Base-by-base conservation (phyloP, 2,888 invertebrate genomes). In the Xiphydria camelus region DNA sequence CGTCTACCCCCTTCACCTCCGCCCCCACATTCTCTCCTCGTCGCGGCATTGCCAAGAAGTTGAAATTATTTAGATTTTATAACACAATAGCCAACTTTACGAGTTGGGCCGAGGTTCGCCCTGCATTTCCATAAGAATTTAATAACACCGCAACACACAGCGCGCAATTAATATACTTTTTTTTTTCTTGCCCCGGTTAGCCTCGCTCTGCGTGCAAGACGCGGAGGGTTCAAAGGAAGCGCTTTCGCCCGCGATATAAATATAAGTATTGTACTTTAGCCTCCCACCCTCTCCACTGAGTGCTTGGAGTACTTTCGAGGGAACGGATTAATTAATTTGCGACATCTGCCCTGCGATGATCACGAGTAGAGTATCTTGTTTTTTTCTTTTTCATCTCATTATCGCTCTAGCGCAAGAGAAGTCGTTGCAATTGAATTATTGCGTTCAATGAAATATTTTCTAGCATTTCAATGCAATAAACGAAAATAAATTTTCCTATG, bases 51-150 rank as follows among this genome's bases (percentile, higher is more conserved):
- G 40, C 38, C 36, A 47, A 66, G 59, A 65, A 67, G 66, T 66
- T 64, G 62, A 63, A 71, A 74, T 72, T 73, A 73, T 74, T 74
- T 70, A 71, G 67, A 74, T 70, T 73, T 72, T 69, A 66, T 67
- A 73, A 70, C 62, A 68, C 71, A 70, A 73, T 72, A 70, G 66
- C 67, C 55, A 70, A 71, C 65, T 70, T 74, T 73, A 73, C 68
- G 68, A 70, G 66, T 57, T 55, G 46, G 50, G 52, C 41, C 40
- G 25, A n/a, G 35, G 36, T 31, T n/a, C n/a, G n/a, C n/a, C 42
- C 54, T 53, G 58, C 61, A 72, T 73, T 73, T 73, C 68, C 73
- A 73, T 73, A 73, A 73, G 73, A 74, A 74, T 74, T 74, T 74
- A 74, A 74, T 74, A 73, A 73, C 65, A 73, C 68, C 68, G 66